Base-by-base conservation (phyloP, 1,140 invertebrate species). In the Chironomus tepperi region DNA sequence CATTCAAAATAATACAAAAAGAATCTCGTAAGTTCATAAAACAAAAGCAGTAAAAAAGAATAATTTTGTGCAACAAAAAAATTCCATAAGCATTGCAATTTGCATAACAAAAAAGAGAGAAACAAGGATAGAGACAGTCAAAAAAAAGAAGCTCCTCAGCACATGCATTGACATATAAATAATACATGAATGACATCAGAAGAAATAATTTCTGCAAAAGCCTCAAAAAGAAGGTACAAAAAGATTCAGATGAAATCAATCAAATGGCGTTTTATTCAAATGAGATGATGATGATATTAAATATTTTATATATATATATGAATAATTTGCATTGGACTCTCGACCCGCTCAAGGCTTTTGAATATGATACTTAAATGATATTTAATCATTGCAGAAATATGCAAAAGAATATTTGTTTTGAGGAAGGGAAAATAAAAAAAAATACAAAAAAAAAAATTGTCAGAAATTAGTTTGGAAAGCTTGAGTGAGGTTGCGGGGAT, bases 131-230 rank as follows among this genome's bases (percentile, higher is more conserved):
- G 12, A 57, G n/a, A 57, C 47, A 57, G 24, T 34, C 2, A 34
- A n/a, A n/a, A 12, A 57, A 57, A 57, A 57, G 47, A 10, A 57
- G 47, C 12, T 57, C 47, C 12, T 57, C 47, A 57, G 12, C 47
- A 57, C 47, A 57, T 57, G 47, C 47, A 57, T 57, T 57, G 47
- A 57, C 47, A 57, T 57, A 57, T 57, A 57, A 57, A 57, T 57
- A 57, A 57, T 57, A n/a, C 47, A 57, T 57, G 47, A 57, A n/a
- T 57, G 12, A 57, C 47, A 57, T 12, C 12, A 12, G n/a, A 12
- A n/a, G 47, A 57, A 57, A 57, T 57, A n/a, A n/a, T n/a, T 34
- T 34, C 24, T 34, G 24, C 24, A 34, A n/a, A n/a, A 34, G 24
- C 24, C 24, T 34, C 24, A 34, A 34, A 34, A 34, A 34, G 5